phyloP scores from a whole-genome alignment of 2,113 vertebrate genomes.

The Diphyllodes magnificus region DNA sequence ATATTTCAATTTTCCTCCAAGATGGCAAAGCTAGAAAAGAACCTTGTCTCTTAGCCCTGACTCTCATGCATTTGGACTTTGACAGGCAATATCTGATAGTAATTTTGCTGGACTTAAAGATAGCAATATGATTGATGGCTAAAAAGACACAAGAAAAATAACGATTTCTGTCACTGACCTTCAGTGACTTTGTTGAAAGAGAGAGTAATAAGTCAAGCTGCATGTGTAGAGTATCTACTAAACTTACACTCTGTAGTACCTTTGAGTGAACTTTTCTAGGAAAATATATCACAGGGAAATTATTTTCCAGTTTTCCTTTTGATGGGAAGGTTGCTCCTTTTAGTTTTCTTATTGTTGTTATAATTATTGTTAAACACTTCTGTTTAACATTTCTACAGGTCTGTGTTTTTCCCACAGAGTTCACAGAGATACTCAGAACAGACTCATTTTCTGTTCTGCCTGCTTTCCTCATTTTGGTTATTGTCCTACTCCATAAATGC shows the following conservation, averaged over 20 bases:
- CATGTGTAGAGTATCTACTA: background rate
- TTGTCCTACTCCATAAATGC: background rate
- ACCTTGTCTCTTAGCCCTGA: background rate
- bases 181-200: background rate
- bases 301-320: background rate
- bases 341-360: background rate
- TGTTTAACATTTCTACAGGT: background rate
- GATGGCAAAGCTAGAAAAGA: background rate
- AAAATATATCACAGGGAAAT: background rate
- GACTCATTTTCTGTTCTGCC: background rate
- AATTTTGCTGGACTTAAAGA: background rate
- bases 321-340: background rate
- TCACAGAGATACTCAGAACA: background rate
- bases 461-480: background rate
- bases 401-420: background rate
- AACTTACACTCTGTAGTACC: background rate
- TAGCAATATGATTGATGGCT: background rate
- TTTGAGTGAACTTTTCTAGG: background rate
- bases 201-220: background rate
- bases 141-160: slow-evolving; percentile 5
- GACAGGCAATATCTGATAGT: background rate
- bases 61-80: background rate
- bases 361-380: background rate
- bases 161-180: background rate
- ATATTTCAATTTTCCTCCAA: background rate